Base-by-base conservation (phyloP, 2,888 invertebrate genomes). In the Andrena bucephala region DNA sequence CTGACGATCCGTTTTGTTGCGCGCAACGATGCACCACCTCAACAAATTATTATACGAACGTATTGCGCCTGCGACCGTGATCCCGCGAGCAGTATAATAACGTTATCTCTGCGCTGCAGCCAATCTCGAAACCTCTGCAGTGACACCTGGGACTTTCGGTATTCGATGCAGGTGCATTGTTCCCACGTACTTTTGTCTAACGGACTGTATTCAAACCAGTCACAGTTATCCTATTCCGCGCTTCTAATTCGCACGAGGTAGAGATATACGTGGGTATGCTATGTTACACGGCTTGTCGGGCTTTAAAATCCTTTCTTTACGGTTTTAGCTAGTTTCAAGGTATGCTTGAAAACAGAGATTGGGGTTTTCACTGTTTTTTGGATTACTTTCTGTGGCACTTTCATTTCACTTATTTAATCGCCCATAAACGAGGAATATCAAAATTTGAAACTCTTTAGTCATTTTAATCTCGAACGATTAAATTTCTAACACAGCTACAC, bases 131-230 rank as follows among this genome's bases (percentile, higher is more conserved):
- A 36, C 36, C 63, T n/a, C 54, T 67, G 29, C 57, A 70, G 68
- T 27, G 54, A 29, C 59, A 52, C 72, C 48, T 59, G 59, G 59
- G 36, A 52, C 65, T 76, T 72, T 70, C 13, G 31, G 13, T 48
- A 36, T 63, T 50, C 60, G 54, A 42, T 63, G 71, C 83, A 74
- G 70, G 59, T 77, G 74, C 66, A 84, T 86, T 84, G 81, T 84
- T 72, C 63, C 62, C 48, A 52, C 59, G 31, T 79, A 70, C 81
- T 81, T 78, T 66, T 52, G 63, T 75, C 62, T 73, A 71, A 84
- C 68, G 54, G 31, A 63, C 62, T 65, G 67, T 33, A 67, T 66
- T 27, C 24, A 36, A 62, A 67, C 52, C 57, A 62, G 36, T 76
- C 82, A 13, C 63, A 48, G 73, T 73, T 73, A 54, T 36, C n/a